Evolutionary conservation across 2,888 invertebrate species (phyloP).

Genomic region (Zelleria hepariella): DNA sequence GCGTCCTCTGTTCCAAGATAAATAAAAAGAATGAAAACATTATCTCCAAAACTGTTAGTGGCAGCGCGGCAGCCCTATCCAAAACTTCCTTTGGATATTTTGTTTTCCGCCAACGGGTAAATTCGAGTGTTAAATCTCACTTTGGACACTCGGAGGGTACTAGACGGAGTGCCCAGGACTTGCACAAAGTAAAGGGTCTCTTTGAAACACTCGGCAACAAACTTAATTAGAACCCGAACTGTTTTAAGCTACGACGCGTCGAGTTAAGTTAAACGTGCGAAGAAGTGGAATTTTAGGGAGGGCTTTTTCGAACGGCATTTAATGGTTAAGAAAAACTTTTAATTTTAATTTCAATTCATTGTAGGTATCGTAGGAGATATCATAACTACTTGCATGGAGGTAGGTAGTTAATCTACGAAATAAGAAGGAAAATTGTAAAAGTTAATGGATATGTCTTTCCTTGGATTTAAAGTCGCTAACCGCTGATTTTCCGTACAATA

Average conservation of each 20-base stretch:
- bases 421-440: no score
- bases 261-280: background rate
- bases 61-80: background rate
- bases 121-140: slow-evolving; percentile 23
- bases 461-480: no score
- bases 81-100: background rate
- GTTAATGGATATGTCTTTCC: no score
- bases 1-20: no score
- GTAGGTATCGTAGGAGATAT: no score
- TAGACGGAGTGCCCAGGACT: slow-evolving; percentile 2
- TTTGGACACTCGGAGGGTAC: slow-evolving; percentile 14
- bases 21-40: background rate
- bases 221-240: slow-evolving; percentile 13
- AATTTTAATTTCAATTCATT: no score
- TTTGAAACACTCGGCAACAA: slow-evolving; percentile 6
- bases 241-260: background rate
- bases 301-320: no score
- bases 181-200: slow-evolving; percentile 12
- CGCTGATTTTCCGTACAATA: no score
- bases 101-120: slow-evolving; percentile 14
- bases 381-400: no score
- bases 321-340: no score
- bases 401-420: no score
- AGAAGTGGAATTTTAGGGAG: background rate
- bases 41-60: no score